Base-by-base conservation (phyloP, 2,113 vertebrate species). In the Nicator chloris region DNA sequence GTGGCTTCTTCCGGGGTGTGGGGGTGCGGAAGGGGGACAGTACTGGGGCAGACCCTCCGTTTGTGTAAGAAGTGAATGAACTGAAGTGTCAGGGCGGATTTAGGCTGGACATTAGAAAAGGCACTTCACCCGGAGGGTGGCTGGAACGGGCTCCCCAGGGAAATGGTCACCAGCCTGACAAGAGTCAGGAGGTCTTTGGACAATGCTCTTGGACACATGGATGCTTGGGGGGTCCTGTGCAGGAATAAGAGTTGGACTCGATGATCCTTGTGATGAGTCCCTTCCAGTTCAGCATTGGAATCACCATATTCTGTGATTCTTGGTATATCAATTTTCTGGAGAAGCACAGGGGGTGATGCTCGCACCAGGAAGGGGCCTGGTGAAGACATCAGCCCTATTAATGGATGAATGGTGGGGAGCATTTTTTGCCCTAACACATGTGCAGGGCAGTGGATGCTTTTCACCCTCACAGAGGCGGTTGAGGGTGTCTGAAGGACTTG, bases 381-480 rank as follows among this genome's bases (percentile, higher is more conserved):
- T 17, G 30, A 13, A 27, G 37, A 16, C 3, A 2, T 18, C 18
- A 26, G 5, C n/a, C 4, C 0, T 13, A 2, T 56, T 49, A 2
- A 0, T 6, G 35, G 10, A 6, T 8, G 18, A 10, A 13, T 10
- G 26, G 9, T 28, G 33, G 23, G 22, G 22, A 23, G 14, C 5
- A 3, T 37, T 35, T 59, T 22, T 50, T 21, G 2, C 28, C 10
- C 10, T 57, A 6, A 18, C 17, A 39, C 3, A 2, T 9, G 9
- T 5, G 4, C 47, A 23, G 31, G 18, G 26, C 1, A 2, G 7
- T 10, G 6, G 37, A 17, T 23, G 28, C 12, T 63, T 37, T 53
- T 49, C 17, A 4, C 9, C 40, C 3, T 2, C 42, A 31, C 27
- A 11, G 40, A 13, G 20, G 22, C 2, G 1, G 42, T 61, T 6